A percentile compares a stretch with the other conserved stretches of the same genome.
phyloP scores from a whole-genome alignment of 2,888 invertebrate species.

The Phalangium opilio region DNA sequence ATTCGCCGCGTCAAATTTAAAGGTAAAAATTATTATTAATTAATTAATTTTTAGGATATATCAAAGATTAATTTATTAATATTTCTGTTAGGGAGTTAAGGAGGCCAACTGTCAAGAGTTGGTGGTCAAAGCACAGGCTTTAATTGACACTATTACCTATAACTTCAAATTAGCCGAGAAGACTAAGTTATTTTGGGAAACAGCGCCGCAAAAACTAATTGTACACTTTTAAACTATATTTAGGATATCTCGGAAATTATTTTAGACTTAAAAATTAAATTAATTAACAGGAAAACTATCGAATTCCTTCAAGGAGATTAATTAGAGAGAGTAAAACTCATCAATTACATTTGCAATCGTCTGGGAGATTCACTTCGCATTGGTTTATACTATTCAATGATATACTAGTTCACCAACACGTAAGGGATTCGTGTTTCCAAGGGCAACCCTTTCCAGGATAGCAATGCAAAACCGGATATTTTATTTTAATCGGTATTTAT shows the following conservation, averaged over 20 bases:
- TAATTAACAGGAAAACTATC: conserved; percentile 36
- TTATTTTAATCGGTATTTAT: too few relatives aligned
- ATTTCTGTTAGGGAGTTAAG: too few relatives aligned
- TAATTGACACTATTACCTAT: neutral
- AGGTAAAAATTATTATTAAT: too few relatives aligned
- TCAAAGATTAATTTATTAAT: too few relatives aligned
- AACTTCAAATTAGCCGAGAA: conserved; percentile 40
- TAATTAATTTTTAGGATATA: too few relatives aligned
- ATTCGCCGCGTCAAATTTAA: conserved; percentile 16
- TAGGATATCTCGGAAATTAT: too few relatives aligned
- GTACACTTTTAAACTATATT: too few relatives aligned
- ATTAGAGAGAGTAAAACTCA: conserved; percentile 58
- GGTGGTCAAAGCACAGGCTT: too few relatives aligned
- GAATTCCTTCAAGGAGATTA: conserved; percentile 52
- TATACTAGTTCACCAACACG: conserved; percentile 49
- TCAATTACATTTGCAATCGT: conserved; percentile 50
- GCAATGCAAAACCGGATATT: too few relatives aligned
- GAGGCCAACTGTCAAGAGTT: too few relatives aligned
- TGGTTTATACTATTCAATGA: conserved; percentile 70
- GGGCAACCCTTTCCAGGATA: too few relatives aligned
- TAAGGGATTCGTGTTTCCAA: conserved; percentile 16
- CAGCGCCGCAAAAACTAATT: conserved; percentile 40
- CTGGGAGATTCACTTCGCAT: conserved; percentile 56
- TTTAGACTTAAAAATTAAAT: too few relatives aligned
- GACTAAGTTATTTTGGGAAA: conserved; percentile 59